phyloP scores from a whole-genome alignment of 1,140 invertebrate species.

The Bombus superbus region DNA sequence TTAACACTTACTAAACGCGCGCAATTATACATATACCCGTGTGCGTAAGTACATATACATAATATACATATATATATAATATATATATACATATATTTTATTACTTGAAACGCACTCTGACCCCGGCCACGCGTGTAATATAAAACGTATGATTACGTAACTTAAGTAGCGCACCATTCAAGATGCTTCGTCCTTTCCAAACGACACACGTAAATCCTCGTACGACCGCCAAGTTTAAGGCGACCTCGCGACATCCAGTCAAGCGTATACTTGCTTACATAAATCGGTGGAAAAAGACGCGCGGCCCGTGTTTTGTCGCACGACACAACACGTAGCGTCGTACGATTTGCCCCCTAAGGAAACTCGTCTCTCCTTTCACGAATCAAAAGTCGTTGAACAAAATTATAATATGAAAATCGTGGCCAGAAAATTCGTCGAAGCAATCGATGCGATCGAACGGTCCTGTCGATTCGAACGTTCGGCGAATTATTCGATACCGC shows the following conservation, averaged over 20 bases:
- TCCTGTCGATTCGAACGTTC: not conserved
- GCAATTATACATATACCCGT: conserved; percentile 53
- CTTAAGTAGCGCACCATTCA: conserved; percentile 68
- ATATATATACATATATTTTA: conserved; percentile 75
- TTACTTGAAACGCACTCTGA: conserved; percentile 74
- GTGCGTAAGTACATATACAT: conserved; percentile 57
- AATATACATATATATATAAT: conserved; percentile 45
- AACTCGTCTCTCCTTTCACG: not conserved
- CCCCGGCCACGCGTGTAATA: conserved; percentile 69
- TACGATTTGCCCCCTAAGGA: too few relatives aligned
- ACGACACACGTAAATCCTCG: conserved; percentile 12
- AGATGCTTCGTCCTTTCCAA: conserved; percentile 70
- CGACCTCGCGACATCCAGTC: not conserved
- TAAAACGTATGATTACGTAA: conserved; percentile 62
- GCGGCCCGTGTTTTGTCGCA: not conserved
- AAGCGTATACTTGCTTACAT: not conserved
- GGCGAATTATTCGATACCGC: not conserved
- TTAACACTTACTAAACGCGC: conserved; percentile 33
- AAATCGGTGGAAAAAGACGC: not conserved
- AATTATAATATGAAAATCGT: not conserved
- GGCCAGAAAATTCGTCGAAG: too few relatives aligned
- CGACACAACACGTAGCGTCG: not conserved
- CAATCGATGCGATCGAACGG: not conserved
- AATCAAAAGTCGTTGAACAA: not conserved
- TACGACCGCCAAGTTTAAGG: not conserved